A percentile compares a stretch with the other conserved stretches of the same genome.
Conservation (phyloP, 2,888 invertebrate species). For the Callyntrura guangdongensis region DNA sequence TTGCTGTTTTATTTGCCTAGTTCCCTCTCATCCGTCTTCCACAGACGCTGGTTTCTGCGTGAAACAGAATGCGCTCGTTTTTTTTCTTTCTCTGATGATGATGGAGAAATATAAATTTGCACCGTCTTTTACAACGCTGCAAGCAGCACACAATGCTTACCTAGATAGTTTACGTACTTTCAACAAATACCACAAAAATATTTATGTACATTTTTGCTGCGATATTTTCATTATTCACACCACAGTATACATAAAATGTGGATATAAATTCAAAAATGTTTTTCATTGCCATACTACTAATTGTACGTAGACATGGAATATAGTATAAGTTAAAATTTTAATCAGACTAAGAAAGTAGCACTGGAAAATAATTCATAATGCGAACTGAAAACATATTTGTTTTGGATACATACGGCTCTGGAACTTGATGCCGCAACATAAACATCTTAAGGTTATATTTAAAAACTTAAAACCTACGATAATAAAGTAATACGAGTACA, state of each 20-base stretch:
- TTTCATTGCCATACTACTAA: too few relatives aligned
- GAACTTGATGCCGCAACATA: too few relatives aligned
- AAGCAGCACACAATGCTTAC: conserved; percentile 39
- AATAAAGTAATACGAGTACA: too few relatives aligned
- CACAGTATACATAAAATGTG: too few relatives aligned
- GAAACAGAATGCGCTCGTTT: conserved; percentile 28
- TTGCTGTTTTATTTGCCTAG: conserved; percentile 61
- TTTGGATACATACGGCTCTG: too few relatives aligned
- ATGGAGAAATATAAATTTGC: conserved; percentile 32
- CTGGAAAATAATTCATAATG: not conserved
- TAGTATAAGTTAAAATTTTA: not conserved
- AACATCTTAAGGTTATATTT: too few relatives aligned
- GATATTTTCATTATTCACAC: too few relatives aligned
- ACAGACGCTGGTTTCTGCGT: conserved; percentile 50
- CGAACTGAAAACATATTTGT: too few relatives aligned
- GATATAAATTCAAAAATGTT: too few relatives aligned
- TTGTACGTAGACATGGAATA: not conserved
- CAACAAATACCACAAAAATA: not conserved
- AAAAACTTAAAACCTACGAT: too few relatives aligned
- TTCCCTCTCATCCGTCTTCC: conserved; percentile 62
- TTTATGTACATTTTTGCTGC: too few relatives aligned
- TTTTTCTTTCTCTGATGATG: conserved; percentile 45
- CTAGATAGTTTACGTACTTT: conserved; percentile 45
- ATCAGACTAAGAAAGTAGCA: not conserved
- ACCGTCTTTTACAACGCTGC: not conserved